A percentile compares a stretch with the other conserved stretches of the same genome.
phyloP scores from a whole-genome alignment of 1,140 invertebrate genomes.

The Harpegnathos saltator region DNA sequence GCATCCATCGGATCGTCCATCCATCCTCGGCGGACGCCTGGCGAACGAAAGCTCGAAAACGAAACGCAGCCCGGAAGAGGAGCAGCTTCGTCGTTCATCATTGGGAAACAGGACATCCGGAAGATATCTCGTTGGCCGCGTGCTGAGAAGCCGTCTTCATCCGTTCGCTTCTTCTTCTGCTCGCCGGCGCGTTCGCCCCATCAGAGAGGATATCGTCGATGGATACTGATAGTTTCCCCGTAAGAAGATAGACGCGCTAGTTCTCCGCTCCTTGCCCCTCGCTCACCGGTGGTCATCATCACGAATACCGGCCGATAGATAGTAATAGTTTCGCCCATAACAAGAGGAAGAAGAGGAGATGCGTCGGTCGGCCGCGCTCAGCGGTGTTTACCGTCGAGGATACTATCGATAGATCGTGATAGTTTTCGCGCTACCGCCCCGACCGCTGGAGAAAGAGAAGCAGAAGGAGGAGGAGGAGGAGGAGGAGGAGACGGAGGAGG shows the following conservation, averaged over 20 bases:
- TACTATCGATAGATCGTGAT: constrained; percentile 23
- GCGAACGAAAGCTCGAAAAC: constrained; percentile 31
- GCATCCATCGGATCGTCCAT: constrained; percentile 32
- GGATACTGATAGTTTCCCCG: constrained; percentile 8
- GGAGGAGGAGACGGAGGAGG: too few species aligned
- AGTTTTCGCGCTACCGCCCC: constrained; percentile 21
- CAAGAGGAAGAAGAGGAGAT: constrained; percentile 1
- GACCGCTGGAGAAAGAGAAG: background rate
- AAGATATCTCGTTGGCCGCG: constrained; percentile 13
- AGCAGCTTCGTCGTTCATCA: constrained; percentile 42
- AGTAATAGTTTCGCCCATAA: constrained; percentile 9
- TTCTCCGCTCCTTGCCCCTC: background rate
- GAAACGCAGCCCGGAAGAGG: constrained; percentile 45
- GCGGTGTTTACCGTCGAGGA: background rate
- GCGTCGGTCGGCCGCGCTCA: background rate
- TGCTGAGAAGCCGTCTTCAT: background rate
- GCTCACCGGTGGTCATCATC: constrained; percentile 15
- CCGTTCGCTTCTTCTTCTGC: background rate
- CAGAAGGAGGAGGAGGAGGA: too few species aligned
- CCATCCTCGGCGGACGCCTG: constrained; percentile 25
- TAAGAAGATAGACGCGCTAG: background rate
- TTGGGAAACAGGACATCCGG: constrained; percentile 43
- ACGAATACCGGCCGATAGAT: constrained; percentile 10
- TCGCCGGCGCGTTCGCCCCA: background rate
- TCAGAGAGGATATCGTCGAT: constrained; percentile 12